Conservation (phyloP, 2,888 invertebrate species). For the Chaetoderma sp. region DNA sequence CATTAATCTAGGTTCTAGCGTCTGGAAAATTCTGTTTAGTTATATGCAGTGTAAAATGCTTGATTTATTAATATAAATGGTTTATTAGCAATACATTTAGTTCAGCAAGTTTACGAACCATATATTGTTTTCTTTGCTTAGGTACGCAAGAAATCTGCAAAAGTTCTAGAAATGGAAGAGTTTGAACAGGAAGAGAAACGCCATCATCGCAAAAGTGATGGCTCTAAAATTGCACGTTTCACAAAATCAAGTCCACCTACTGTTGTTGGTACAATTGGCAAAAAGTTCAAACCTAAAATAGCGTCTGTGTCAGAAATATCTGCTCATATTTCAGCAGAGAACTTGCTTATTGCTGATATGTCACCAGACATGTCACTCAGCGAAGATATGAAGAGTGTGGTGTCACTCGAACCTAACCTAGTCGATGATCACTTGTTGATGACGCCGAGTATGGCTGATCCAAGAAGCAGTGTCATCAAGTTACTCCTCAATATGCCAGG, state of each 20-base stretch:
- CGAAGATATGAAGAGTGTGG: not conserved
- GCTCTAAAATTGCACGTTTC: conserved; percentile 75
- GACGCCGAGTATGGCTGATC: not conserved
- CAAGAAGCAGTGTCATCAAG: conserved; percentile 53
- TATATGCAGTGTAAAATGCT: too few species aligned
- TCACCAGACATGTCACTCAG: not conserved
- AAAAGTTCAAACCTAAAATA: not conserved
- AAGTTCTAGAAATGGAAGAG: conserved; percentile 91
- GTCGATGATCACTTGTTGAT: too few species aligned
- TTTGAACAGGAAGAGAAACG: conserved; percentile 62
- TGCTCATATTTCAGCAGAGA: too few species aligned
- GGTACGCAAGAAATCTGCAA: conserved; percentile 94
- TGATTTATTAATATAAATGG: too few species aligned
- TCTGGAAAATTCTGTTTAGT: too few species aligned
- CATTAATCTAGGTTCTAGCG: too few species aligned
- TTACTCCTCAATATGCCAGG: too few species aligned
- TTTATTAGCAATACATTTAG: too few species aligned
- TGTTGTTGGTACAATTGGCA: not conserved
- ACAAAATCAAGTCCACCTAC: conserved; percentile 68
- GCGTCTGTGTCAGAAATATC: not conserved
- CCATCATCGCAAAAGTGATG: too few species aligned
- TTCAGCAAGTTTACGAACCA: too few species aligned
- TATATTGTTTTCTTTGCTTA: conserved; percentile 33
- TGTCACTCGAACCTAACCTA: not conserved
- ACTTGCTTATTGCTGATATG: too few species aligned